A percentile compares a stretch with the other conserved stretches of the same genome.
Conservation (phyloP, 2,113 vertebrate genomes). For the Melospiza georgiana region DNA sequence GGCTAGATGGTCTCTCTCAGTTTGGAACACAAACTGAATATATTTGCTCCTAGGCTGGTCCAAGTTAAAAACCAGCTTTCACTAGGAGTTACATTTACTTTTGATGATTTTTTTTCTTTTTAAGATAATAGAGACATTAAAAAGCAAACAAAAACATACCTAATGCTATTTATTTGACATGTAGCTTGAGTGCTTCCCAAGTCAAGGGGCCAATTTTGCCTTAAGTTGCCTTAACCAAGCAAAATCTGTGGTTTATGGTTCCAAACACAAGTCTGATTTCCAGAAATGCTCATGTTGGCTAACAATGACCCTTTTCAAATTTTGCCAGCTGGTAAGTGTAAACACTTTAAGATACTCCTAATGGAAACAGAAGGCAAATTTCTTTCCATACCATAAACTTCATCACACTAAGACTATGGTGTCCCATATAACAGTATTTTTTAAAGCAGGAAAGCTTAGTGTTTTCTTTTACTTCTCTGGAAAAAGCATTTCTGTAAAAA, state of each 20-base stretch:
- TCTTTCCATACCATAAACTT: neutral
- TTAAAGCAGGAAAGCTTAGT: neutral
- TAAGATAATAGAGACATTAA: neutral
- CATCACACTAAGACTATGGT: neutral
- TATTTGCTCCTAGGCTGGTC: neutral
- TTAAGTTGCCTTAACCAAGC: neutral
- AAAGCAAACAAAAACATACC: conserved; percentile 20
- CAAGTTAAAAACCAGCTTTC: conserved; percentile 30
- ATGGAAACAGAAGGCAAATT: neutral
- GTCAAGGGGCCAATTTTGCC: neutral
- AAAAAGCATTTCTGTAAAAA: conserved; percentile 27
- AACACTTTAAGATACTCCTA: neutral
- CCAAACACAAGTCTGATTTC: conserved; percentile 1
- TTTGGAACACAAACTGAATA: conserved; percentile 37
- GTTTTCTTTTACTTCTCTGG: conserved; percentile 6
- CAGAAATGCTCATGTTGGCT: neutral
- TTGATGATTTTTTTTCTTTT: neutral
- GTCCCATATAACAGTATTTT: neutral
- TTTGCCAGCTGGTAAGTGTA: conserved; percentile 11
- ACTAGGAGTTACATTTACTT: neutral
- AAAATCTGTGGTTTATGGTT: conserved; percentile 5
- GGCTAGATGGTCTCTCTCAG: conserved; percentile 11
- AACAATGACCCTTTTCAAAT: conserved; percentile 23
- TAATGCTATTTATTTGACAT: neutral
- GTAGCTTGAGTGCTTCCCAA: neutral